Evolutionary conservation across 2,797 vertebrate genomes (phyloP), one percentile per base, ranked within the genome.

Genomic region (Schizopygopsis malacanthus): DNA sequence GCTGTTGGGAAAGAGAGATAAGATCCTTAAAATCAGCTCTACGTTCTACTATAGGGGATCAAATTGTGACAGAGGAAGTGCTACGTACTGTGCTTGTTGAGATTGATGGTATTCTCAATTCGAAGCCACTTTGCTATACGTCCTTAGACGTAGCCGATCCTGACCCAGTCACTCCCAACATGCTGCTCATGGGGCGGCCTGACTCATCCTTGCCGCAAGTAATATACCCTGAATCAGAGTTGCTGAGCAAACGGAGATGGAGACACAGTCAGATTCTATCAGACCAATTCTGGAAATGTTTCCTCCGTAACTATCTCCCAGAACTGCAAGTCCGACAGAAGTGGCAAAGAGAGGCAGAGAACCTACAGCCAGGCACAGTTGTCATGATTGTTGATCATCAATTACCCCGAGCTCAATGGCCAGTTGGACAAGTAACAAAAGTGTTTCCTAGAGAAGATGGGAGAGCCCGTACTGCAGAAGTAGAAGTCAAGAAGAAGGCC

Each of bases 391-490:
- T 61, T n/a, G 52, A n/a, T 39, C 52, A 41, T 22, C 33, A 79
- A n/a, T 33, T 25, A 39, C 33, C 33, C 10, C 1, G 5, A 61
- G 9, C 50, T 13, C 20, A 61, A 11, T 15, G 54, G 28, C 33
- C 8, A 79, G 37, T 59, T 37, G 76, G 76, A 79, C 28, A 11
- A 41, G 56, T 79, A 18, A 45, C 3, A 0, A 63, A 11, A 22
- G 37, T 79, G 20, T 41, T 65, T 12, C 22, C n/a, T n/a, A 2
- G 50, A 77, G 73, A 12, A 52, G 73, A 75, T 75, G 72, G 71
- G 12, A 12, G 18, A 63, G 37, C 43, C 5, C 1, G 43, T 1
- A 75, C 43, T 6, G 72, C 72, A 3, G 25, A 25, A 54, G 56
- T 65, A 22, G 11, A 79, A 80, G n/a, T 65, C 28, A 28, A 28